Conservation (phyloP, 2,797 vertebrate species). For the Danio choprae region DNA sequence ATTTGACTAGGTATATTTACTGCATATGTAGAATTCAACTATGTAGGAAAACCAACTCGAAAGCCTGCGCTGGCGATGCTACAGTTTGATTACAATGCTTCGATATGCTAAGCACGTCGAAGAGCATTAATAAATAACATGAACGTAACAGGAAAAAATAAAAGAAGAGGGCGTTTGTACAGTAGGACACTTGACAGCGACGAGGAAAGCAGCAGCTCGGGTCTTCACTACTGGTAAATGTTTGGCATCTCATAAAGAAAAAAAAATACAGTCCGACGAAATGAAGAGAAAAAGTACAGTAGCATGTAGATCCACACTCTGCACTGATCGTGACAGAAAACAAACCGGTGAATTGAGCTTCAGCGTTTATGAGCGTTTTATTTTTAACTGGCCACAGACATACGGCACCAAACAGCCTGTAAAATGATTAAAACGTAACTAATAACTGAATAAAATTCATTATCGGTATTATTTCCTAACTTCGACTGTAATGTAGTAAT, state of each 20-base stretch:
- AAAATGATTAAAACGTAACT: background rate
- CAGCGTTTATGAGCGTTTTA: background rate
- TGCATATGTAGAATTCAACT: constrained; percentile 72
- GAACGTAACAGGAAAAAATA: constrained; percentile 41
- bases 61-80: constrained; percentile 83
- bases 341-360: background rate
- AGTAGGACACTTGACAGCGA: constrained; percentile 64
- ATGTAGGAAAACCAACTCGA: constrained; percentile 82
- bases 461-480: background rate
- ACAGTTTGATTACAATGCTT: constrained; percentile 78
- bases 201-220: constrained; percentile 69
- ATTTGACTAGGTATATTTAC: constrained; percentile 78
- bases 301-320: constrained; percentile 59
- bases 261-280: constrained; percentile 69
- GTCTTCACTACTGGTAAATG: constrained; percentile 71
- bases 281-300: constrained; percentile 65
- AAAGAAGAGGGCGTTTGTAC: constrained; percentile 27
- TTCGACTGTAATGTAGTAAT: too few species aligned
- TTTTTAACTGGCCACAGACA: background rate
- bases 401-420: background rate
- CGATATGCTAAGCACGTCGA: constrained; percentile 73
- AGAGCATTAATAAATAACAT: constrained; percentile 68
- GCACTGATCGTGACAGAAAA: constrained; percentile 32
- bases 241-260: constrained; percentile 72
- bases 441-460: background rate